A percentile compares a stretch with the other conserved stretches of the same genome.
Evolutionary conservation across 2,888 invertebrate genomes (phyloP).

Genomic region (Eumacrocentrus americanus): DNA sequence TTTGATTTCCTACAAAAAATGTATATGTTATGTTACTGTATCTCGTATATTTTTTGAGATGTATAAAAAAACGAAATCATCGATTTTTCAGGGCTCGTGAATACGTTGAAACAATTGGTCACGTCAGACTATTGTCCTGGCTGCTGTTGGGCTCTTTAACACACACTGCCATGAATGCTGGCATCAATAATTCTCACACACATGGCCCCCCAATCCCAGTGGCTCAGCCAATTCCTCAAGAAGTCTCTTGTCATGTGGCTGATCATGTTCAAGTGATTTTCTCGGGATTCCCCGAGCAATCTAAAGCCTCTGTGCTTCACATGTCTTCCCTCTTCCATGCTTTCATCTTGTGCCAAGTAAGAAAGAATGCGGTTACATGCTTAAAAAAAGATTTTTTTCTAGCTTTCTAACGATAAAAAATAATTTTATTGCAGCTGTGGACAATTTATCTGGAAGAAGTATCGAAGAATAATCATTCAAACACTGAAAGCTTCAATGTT

Average conservation of each 20-base stretch:
- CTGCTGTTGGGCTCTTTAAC: constrained; percentile 93
- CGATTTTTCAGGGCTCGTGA: constrained; percentile 82
- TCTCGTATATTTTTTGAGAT: no score
- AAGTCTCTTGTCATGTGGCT: constrained; percentile 94
- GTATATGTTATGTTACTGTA: no score
- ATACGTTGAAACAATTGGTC: constrained; percentile 92
- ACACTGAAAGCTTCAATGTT: constrained; percentile 74
- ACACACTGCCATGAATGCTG: constrained; percentile 74
- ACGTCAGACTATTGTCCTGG: constrained; percentile 95
- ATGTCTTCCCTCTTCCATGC: constrained; percentile 97
- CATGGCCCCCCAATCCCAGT: constrained; percentile 59
- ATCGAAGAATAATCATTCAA: constrained; percentile 71
- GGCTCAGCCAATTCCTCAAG: constrained; percentile 90
- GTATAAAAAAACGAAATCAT: no score
- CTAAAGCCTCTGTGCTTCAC: constrained; percentile 88
- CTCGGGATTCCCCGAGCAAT: constrained; percentile 95
- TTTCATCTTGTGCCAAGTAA: constrained; percentile 93
- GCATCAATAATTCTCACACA: constrained; percentile 47
- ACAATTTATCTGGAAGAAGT: constrained; percentile 96
- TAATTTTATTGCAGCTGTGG: constrained; percentile 74
- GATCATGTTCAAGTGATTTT: constrained; percentile 97
- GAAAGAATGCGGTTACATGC: no score
- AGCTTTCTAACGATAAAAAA: no score
- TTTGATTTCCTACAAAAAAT: no score
- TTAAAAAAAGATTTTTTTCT: no score